Evolutionary conservation across 2,113 vertebrate genomes (phyloP).

Genomic region (Engystomops pustulosus): DNA sequence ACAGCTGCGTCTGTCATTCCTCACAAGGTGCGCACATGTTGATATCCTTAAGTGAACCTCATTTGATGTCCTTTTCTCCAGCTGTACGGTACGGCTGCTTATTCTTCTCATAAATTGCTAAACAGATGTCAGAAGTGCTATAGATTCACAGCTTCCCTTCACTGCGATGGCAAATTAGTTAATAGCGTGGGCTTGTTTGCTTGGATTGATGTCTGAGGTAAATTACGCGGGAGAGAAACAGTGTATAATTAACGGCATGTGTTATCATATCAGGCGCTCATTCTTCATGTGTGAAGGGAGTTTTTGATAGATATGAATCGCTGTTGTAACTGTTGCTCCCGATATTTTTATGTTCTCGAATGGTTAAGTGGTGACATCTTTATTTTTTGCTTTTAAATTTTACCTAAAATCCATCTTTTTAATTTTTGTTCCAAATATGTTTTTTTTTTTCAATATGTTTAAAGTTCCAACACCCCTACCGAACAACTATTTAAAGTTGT

Average conservation of each 20-base stretch:
- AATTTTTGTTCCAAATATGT: too few species aligned
- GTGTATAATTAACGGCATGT: background rate
- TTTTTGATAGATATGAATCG: too few species aligned
- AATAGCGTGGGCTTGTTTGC: constrained; percentile 31
- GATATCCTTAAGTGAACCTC: background rate
- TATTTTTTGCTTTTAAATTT: too few species aligned
- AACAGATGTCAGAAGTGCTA: constrained; percentile 25
- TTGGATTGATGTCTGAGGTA: constrained; percentile 17
- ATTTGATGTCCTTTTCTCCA: background rate
- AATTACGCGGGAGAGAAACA: background rate
- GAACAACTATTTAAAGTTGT: too few species aligned
- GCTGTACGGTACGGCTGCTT: background rate
- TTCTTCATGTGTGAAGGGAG: background rate
- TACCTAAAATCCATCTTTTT: too few species aligned
- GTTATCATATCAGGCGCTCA: background rate
- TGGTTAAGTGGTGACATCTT: background rate
- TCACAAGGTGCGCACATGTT: background rate
- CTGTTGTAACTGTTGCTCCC: background rate
- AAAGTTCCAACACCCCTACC: too few species aligned
- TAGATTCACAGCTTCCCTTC: constrained; percentile 5
- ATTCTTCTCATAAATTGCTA: background rate
- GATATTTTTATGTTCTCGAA: background rate
- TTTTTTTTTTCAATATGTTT: too few species aligned
- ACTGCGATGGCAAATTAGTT: background rate
- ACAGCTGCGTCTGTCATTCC: background rate